These are phyloP conservation scores for Eriosoma lanigerum DNA, from an alignment of 1,140 invertebrate species.

Conservation along the genomic window DNA sequence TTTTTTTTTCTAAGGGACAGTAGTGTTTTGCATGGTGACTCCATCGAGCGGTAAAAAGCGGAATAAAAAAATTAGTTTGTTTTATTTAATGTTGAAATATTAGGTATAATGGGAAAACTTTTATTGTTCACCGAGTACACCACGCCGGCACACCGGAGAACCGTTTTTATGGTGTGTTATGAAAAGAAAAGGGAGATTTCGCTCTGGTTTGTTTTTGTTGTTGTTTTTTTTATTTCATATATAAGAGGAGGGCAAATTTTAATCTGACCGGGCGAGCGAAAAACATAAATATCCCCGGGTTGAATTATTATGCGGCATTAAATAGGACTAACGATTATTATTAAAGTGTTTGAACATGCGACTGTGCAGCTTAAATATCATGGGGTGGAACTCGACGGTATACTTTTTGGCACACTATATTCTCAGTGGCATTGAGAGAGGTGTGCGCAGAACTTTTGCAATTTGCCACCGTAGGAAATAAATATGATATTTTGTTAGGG, in stretches of 20 bases:
- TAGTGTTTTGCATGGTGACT: not conserved
- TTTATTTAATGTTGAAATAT: slow-evolving; percentile 50
- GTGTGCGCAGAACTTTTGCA: not conserved
- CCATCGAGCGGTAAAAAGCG: slow-evolving; percentile 33
- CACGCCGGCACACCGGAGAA: slow-evolving; percentile 24
- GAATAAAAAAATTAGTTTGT: slow-evolving; percentile 37
- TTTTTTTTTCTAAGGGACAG: not conserved
- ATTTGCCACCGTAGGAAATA: not conserved
- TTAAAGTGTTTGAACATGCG: slow-evolving; percentile 45
- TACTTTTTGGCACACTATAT: slow-evolving; percentile 26
- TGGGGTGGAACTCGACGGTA: not conserved
- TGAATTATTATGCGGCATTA: slow-evolving; percentile 50
- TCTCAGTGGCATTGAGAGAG: not conserved
- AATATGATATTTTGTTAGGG: not conserved
- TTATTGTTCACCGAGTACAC: slow-evolving; percentile 39
- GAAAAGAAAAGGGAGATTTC: slow-evolving; percentile 49
- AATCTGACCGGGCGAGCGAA: slow-evolving; percentile 48
- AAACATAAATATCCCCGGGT: slow-evolving; percentile 49
- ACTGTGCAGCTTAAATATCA: slow-evolving; percentile 34
- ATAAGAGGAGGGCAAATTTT: slow-evolving; percentile 48
- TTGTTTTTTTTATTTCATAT: not conserved
- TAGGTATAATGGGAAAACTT: slow-evolving; percentile 51
- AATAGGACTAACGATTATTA: slow-evolving; percentile 50
- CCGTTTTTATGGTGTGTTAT: slow-evolving; percentile 43
- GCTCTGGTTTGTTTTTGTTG: slow-evolving; percentile 38